These are phyloP conservation scores for Metallyticus violacea DNA, from an alignment of 2,888 invertebrate species.

Conservation along the genomic window DNA sequence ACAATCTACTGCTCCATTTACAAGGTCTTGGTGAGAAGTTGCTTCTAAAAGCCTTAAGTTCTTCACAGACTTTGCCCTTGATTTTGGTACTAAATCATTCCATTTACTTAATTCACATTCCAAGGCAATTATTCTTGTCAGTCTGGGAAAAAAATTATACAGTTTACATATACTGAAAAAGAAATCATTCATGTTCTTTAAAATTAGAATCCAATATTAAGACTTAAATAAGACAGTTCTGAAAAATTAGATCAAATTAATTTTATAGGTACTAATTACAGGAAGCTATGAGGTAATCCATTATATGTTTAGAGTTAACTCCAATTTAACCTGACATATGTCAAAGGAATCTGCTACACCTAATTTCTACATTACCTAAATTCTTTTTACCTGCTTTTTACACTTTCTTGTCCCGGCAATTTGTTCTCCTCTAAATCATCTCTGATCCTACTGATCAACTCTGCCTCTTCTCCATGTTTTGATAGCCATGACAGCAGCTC, in stretches of 20 bases:
- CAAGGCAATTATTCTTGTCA: constrained; percentile 3
- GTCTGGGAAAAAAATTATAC: background rate
- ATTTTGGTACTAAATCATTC: constrained; percentile 42
- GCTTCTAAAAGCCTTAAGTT: constrained; percentile 26
- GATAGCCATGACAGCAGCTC: constrained; percentile 9
- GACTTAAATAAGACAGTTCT: background rate
- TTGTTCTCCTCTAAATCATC: constrained; percentile 17
- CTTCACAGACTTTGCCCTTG: constrained; percentile 39
- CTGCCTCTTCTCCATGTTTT: constrained; percentile 14
- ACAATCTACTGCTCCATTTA: constrained; percentile 54
- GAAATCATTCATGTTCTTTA: background rate
- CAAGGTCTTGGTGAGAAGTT: constrained; percentile 42
- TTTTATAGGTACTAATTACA: no score
- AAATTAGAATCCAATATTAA: background rate
- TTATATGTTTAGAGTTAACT: no score
- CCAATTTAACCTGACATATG: no score
- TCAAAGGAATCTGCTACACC: no score
- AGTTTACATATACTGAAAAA: background rate
- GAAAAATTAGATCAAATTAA: no score
- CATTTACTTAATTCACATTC: constrained; percentile 39
- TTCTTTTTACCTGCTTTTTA: constrained; percentile 3
- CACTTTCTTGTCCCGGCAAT: constrained; percentile 10
- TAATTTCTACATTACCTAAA: no score
- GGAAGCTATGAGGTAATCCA: no score
- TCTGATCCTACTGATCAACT: constrained; percentile 15